Evolutionary conservation across 2,797 vertebrate species (phyloP).

Genomic region (Bovichtus variegatus): DNA sequence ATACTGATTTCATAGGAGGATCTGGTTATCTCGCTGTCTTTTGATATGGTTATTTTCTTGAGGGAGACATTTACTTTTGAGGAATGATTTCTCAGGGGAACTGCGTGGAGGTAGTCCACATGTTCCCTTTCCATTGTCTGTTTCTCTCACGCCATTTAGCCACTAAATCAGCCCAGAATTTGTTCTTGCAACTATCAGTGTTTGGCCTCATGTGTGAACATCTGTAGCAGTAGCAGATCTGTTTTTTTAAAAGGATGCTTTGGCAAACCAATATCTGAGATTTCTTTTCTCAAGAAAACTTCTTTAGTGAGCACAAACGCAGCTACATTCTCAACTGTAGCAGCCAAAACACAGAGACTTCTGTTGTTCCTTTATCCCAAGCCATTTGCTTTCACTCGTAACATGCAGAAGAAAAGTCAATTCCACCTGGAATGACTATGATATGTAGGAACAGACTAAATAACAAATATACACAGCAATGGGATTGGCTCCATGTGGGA

Average conservation of each 20-base stretch:
- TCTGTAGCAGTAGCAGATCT: neutral
- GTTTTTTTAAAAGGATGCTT: neutral
- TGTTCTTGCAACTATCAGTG: neutral
- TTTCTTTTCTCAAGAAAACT: neutral
- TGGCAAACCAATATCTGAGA: neutral
- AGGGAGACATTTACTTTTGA: neutral
- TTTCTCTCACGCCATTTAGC: neutral
- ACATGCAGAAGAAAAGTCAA: slow-evolving; percentile 1
- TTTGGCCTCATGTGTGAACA: slow-evolving; percentile 6
- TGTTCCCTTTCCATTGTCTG: neutral
- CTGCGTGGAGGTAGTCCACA: neutral
- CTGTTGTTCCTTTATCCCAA: slow-evolving; percentile 22
- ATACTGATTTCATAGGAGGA: neutral
- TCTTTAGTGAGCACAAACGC: slow-evolving; percentile 14
- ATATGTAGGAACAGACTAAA: slow-evolving; percentile 23
- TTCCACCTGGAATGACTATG: slow-evolving; percentile 27
- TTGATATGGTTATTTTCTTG: neutral
- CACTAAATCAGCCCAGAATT: neutral
- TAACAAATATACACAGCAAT: slow-evolving; percentile 21
- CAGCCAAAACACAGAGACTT: slow-evolving; percentile 36
- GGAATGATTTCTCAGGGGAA: neutral
- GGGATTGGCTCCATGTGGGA: slow-evolving; percentile 47
- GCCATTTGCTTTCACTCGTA: slow-evolving; percentile 23
- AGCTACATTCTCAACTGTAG: neutral
- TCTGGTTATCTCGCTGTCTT: neutral